Conservation (phyloP, 2,113 vertebrate genomes). For the Dascyllus trimaculatus region DNA sequence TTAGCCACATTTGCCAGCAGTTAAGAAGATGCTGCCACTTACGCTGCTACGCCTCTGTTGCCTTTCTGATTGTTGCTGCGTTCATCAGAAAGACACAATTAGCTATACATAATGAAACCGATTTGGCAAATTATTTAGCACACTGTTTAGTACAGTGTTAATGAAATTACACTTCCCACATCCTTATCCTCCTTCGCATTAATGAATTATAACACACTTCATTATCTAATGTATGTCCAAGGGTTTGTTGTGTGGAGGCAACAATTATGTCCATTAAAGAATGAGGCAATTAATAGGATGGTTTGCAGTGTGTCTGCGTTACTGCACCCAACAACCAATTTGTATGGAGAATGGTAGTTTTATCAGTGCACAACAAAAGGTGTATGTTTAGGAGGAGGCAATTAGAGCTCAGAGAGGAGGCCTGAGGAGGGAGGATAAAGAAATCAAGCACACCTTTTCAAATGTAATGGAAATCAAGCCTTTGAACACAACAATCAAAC, state of each 20-base stretch:
- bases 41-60: neutral
- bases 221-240: slow-evolving; percentile 61
- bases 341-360: slow-evolving; percentile 42
- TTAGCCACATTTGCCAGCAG: slow-evolving; percentile 31
- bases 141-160: slow-evolving; percentile 49
- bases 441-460: slow-evolving; percentile 53
- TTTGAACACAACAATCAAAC: slow-evolving; percentile 57
- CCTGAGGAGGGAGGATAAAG: slow-evolving; percentile 49
- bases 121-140: slow-evolving; percentile 59
- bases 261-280: slow-evolving; percentile 65
- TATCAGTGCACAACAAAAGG: slow-evolving; percentile 61
- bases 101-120: slow-evolving; percentile 51
- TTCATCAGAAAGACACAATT: slow-evolving; percentile 46
- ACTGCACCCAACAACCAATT: slow-evolving; percentile 43
- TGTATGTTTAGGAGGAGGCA: slow-evolving; percentile 57
- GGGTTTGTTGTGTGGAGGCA: slow-evolving; percentile 51
- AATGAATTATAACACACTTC: slow-evolving; percentile 59
- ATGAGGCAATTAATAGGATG: slow-evolving; percentile 52
- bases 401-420: slow-evolving; percentile 61
- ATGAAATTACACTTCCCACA: slow-evolving; percentile 50
- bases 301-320: slow-evolving; percentile 38
- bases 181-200: slow-evolving; percentile 41
- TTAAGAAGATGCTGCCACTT: slow-evolving; percentile 26
- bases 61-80: slow-evolving; percentile 23
- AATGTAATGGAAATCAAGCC: slow-evolving; percentile 58